A percentile compares a stretch with the other conserved stretches of the same genome.
Conservation (phyloP, 2,797 vertebrate genomes). For the Momotus momota region DNA sequence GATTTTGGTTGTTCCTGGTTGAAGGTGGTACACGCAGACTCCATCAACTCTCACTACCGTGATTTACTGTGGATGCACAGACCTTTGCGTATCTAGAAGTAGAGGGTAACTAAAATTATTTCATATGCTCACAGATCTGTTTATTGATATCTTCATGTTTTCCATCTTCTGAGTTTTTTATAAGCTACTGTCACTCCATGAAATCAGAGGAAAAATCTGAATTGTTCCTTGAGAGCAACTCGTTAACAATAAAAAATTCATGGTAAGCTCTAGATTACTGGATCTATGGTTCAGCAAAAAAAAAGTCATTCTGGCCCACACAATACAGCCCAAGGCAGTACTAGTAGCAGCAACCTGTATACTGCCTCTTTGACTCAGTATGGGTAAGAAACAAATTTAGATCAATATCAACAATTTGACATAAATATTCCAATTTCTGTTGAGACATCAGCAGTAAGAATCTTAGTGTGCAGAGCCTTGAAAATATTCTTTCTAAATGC, state of each 20-base stretch:
- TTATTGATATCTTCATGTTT: neutral
- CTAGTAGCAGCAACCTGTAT: neutral
- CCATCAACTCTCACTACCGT: neutral
- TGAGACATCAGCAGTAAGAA: conserved; percentile 50
- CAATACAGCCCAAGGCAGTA: neutral
- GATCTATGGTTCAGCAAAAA: neutral
- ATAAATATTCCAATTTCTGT: conserved; percentile 71
- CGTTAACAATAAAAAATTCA: neutral
- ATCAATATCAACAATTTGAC: conserved; percentile 66
- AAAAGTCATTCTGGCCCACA: neutral
- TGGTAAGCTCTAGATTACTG: neutral
- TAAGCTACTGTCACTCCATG: neutral
- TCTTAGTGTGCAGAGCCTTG: conserved; percentile 8
- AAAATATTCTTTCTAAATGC: conserved; percentile 61
- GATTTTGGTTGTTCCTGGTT: neutral
- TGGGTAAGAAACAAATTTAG: conserved; percentile 65
- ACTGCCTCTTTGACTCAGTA: neutral
- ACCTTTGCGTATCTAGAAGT: neutral
- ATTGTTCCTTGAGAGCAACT: neutral
- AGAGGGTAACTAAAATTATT: neutral
- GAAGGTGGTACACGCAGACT: neutral
- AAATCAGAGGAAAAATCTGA: neutral
- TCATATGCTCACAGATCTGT: neutral
- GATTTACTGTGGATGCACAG: neutral
- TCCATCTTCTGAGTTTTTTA: neutral